Base-by-base conservation (phyloP, 1,140 invertebrate species). In the Magallana angulata region DNA sequence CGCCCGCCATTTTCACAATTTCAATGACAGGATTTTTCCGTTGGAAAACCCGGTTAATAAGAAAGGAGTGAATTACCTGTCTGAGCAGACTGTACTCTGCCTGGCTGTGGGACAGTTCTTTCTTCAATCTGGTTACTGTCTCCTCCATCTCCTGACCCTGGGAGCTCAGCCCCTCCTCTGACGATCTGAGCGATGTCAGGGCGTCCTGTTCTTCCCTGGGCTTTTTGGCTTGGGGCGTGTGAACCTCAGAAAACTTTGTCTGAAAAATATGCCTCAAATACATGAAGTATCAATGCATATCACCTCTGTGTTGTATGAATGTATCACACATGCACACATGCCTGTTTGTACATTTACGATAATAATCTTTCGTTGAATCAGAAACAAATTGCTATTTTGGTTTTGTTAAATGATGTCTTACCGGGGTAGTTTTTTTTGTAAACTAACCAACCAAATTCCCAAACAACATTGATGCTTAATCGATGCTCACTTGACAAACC, bases 401-500 rank as follows among this genome's bases (percentile, higher is more conserved):
- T 48, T 48, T 48, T 48, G 36, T 48, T 2, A 5, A 48, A 48
- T 24, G 24, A 24, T 48, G 36, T 48, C 36, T 48, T 48, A 48
- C 24, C 24, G 24, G 24, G 24, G 5, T 4, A 4, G 2, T 48
- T 48, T 48, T 48, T 48, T 48, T 48, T 48, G 36, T 48, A 5
- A 48, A 48, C 36, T 48, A 11, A 12, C 14, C 60, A 62, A 16
- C 14, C 2, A 62, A 62, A 7, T 6, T 62, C 60, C 11, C 5
- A 62, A 14, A 16, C 14, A 14, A 16, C 11, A 62, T 5, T 12
- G 11, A 12, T 5, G 12, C 14, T 11, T 36, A 9, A 76, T 76
- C 7, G 9, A 76, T 30, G 8, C 85, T 12, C 71, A 92, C 92
- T 90, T 92, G 88, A 85, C 86, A 87, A 60, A 85, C 84, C 14